Conservation (phyloP, 2,888 invertebrate genomes). For the Drosophila atroscutellata region DNA sequence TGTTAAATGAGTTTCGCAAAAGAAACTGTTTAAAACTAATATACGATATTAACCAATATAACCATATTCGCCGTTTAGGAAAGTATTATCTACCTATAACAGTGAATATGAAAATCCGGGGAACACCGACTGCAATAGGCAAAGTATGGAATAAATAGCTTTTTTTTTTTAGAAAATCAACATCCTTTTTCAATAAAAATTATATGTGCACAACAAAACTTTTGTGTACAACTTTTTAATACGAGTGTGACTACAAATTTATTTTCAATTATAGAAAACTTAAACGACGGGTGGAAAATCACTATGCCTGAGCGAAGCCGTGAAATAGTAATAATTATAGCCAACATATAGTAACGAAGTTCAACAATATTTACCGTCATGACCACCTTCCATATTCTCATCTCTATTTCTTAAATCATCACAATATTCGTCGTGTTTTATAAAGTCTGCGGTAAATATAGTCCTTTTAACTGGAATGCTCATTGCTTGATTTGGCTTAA, state of each 20-base stretch:
- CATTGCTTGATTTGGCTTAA: conserved; percentile 79
- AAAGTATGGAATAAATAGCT: neutral
- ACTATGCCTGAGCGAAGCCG: neutral
- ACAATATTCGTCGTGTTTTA: conserved; percentile 60
- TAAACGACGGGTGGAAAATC: neutral
- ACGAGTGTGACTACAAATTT: neutral
- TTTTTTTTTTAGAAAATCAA: no score
- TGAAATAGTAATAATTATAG: neutral
- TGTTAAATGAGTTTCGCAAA: neutral
- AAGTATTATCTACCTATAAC: neutral
- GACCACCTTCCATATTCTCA: conserved; percentile 18
- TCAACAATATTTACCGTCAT: conserved; percentile 46
- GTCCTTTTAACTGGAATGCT: conserved; percentile 82
- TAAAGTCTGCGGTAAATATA: conserved; percentile 74
- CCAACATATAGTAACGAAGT: neutral
- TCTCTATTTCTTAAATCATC: conserved; percentile 45
- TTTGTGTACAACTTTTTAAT: neutral
- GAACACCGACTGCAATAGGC: neutral
- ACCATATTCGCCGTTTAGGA: neutral
- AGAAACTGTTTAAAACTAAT: neutral
- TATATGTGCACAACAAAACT: neutral
- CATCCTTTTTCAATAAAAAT: neutral
- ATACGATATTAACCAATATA: neutral
- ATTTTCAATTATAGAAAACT: neutral
- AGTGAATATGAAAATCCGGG: neutral